Evolutionary conservation across 2,113 vertebrate species (phyloP).

Genomic region (Urocolius indicus): DNA sequence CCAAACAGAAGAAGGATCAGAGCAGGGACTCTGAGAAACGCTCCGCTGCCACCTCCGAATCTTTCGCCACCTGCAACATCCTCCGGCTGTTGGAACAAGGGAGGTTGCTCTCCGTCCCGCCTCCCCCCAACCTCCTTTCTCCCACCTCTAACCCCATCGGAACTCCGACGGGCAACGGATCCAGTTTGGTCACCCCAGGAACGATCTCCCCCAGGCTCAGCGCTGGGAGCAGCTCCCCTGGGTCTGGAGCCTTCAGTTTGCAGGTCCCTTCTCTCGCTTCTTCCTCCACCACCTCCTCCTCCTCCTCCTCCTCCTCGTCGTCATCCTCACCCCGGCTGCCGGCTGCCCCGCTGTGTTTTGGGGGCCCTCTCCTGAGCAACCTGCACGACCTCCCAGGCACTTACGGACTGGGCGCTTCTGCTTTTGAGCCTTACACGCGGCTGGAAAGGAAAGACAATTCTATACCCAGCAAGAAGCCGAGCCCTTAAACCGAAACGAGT

Average conservation of each 20-base stretch:
- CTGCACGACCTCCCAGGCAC: constrained; percentile 80
- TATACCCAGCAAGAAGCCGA: constrained; percentile 78
- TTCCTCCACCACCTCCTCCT: constrained; percentile 65
- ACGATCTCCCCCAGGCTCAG: constrained; percentile 75
- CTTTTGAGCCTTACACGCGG: constrained; percentile 91
- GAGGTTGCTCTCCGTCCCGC: constrained; percentile 83
- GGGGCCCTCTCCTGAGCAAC: constrained; percentile 80
- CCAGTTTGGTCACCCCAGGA: constrained; percentile 72
- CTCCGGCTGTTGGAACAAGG: constrained; percentile 92
- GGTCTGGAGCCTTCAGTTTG: constrained; percentile 74
- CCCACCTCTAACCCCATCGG: constrained; percentile 21
- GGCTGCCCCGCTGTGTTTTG: constrained; percentile 79
- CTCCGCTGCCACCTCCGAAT: constrained; percentile 82
- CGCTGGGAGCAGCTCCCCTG: constrained; percentile 63
- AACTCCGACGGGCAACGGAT: constrained; percentile 66
- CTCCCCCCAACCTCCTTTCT: constrained; percentile 81
- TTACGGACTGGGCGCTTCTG: constrained; percentile 86
- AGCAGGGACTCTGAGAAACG: constrained; percentile 91
- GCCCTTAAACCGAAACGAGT: constrained; percentile 73
- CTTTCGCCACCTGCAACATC: constrained; percentile 92
- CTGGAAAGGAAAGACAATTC: constrained; percentile 84
- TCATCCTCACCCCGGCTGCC: constrained; percentile 80
- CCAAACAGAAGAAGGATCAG: constrained; percentile 98
- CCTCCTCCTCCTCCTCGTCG: constrained; percentile 54
- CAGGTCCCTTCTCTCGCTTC: constrained; percentile 76